These are phyloP conservation scores for Pegoplata infirma DNA, from an alignment of 2,888 invertebrate species.

Conservation along the genomic window DNA sequence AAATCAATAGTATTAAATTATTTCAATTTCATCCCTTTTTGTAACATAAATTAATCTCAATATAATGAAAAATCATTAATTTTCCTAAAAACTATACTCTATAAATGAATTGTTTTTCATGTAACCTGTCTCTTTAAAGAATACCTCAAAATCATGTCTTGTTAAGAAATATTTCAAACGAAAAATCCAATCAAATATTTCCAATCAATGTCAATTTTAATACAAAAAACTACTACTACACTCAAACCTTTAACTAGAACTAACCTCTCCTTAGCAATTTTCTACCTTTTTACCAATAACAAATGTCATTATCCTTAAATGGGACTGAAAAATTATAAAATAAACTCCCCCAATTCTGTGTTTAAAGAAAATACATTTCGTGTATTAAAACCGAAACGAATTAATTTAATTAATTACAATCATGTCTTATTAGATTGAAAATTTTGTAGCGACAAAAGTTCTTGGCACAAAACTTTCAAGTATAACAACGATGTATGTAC, in stretches of 20 bases:
- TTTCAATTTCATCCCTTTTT: no score
- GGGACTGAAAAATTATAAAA: slow-evolving; percentile 41
- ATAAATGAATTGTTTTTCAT: slow-evolving; percentile 42
- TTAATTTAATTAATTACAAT: slow-evolving; percentile 79
- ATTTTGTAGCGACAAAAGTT: slow-evolving; percentile 50
- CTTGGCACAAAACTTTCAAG: slow-evolving; percentile 8
- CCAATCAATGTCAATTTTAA: slow-evolving; percentile 77
- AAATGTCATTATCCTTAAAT: slow-evolving; percentile 57
- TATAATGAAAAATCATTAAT: slow-evolving; percentile 73
- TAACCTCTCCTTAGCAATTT: neutral
- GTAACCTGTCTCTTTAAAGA: slow-evolving; percentile 40
- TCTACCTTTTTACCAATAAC: slow-evolving; percentile 36
- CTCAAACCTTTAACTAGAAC: neutral
- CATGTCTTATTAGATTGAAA: slow-evolving; percentile 77
- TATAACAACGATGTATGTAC: no score
- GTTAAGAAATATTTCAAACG: slow-evolving; percentile 52
- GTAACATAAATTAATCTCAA: no score
- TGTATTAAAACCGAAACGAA: slow-evolving; percentile 78
- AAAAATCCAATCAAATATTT: slow-evolving; percentile 74
- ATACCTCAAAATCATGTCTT: slow-evolving; percentile 44
- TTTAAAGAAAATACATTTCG: slow-evolving; percentile 68
- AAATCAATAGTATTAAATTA: no score
- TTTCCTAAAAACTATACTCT: slow-evolving; percentile 70
- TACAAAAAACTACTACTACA: slow-evolving; percentile 8
- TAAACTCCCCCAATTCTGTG: neutral